Conservation (phyloP, 2,113 vertebrate genomes). For the Notarius quadriscutis region DNA sequence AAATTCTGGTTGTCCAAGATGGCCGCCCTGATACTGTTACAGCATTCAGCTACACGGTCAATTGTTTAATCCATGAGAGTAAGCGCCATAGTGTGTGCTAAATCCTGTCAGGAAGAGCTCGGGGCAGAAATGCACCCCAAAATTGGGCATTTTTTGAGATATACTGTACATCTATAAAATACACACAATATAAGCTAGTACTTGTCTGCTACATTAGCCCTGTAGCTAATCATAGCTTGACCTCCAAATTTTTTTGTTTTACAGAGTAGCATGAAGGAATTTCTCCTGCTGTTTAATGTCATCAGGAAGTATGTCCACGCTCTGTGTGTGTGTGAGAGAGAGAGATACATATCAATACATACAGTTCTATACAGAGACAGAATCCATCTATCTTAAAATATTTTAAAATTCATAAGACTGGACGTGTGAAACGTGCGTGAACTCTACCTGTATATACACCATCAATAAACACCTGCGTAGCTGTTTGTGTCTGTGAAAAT, state of each 20-base stretch:
- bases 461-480: background rate
- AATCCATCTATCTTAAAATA: constrained; percentile 36
- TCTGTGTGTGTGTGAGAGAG: background rate
- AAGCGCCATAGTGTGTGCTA: background rate
- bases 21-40: background rate
- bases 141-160: background rate
- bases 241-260: background rate
- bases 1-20: background rate
- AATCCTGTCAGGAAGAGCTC: background rate
- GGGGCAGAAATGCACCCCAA: background rate
- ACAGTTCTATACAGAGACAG: background rate
- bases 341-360: background rate
- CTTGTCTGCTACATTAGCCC: background rate
- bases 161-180: background rate
- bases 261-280: background rate
- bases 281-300: background rate
- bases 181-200: background rate
- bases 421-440: constrained; percentile 6
- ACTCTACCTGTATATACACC: background rate
- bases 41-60: background rate
- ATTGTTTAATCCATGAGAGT: background rate
- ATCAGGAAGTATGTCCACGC: background rate
- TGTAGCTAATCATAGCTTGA: background rate
- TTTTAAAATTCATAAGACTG: background rate
- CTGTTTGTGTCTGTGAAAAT: background rate